Base-by-base conservation (phyloP, 2,113 vertebrate species). In the Chaetorhynchus papuensis region DNA sequence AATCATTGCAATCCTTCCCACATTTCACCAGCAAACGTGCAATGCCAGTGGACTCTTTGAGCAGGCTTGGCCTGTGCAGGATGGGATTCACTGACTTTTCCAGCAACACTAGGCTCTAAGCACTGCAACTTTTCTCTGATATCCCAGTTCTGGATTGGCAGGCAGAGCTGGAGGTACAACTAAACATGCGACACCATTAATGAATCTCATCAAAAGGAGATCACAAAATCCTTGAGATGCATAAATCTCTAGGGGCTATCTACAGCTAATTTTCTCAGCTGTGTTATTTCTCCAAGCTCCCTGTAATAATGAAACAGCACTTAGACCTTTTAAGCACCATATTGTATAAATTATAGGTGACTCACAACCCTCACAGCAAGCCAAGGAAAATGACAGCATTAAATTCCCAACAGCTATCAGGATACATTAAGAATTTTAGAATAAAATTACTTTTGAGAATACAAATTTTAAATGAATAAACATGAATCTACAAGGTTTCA, bases 281-380 rank as follows among this genome's bases (percentile, higher is more conserved):
- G 1, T 44, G 53, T 83, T 94, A 15, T 85, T 94, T 95, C 81
- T 87, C 70, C 61, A 74, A 74, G 50, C 63, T 96, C 81, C 78
- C 39, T 68, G 64, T 50, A 83, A 93, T 93, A 93, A 96, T 66
- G 35, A 95, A 93, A 83, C 53, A 57, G 63, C 66, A 91, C 93
- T 87, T 94, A 68, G 47, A 89, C 69, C 75, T 96, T 96, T 95
- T 91, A 92, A 91, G 49, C 54, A 89, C 26, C 63, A 63, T 59
- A 87, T 79, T 63, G 74, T 85, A 66, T 92, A 92, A 83, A 96
- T 89, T 84, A 72, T 74, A 92, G 91, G 74, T 85, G 90, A 95
- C 93, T 91, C 61, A 77, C 39, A 89, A 47, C 41, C 49, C 68
- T 81, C 78, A 70, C 86, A 93, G 77, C 45, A 69, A 92, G 45